Percentiles rank a stretch among this genome's conserved stretches.
Conservation (phyloP, 2,113 vertebrate genomes). For the Chlorocebus sabaeus region DNA sequence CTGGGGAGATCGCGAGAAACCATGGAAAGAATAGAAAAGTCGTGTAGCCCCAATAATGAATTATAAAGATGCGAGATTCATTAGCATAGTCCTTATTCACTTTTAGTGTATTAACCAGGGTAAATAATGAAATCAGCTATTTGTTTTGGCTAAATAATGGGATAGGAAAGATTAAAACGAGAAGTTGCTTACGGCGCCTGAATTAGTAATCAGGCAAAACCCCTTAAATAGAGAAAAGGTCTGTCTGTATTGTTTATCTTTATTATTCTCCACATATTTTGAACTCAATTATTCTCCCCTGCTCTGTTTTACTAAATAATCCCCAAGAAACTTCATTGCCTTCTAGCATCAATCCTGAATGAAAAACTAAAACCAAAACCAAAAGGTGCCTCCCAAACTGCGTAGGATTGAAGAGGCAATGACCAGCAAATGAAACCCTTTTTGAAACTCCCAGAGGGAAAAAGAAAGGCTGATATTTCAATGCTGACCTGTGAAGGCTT, state of each 20-base stretch:
- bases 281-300: not conserved
- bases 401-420: no score
- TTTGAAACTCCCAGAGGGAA: not conserved
- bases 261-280: not conserved
- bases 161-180: slow-evolving; percentile 12
- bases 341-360: not conserved
- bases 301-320: not conserved
- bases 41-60: not conserved
- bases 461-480: not conserved
- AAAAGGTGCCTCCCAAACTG: no score
- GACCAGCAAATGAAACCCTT: not conserved
- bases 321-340: not conserved
- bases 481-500: slow-evolving; percentile 50
- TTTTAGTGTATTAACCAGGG: not conserved
- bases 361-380: not conserved
- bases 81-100: not conserved
- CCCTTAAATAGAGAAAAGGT: not conserved
- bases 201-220: slow-evolving; percentile 7
- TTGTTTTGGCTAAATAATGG: slow-evolving; percentile 20
- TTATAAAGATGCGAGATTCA: not conserved
- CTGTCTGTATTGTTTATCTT: not conserved
- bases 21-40: not conserved
- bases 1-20: not conserved
- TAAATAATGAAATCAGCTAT: not conserved
- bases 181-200: not conserved